These are phyloP conservation scores for Dryococelus australis DNA, from an alignment of 2,888 invertebrate genomes.

Conservation along the genomic window DNA sequence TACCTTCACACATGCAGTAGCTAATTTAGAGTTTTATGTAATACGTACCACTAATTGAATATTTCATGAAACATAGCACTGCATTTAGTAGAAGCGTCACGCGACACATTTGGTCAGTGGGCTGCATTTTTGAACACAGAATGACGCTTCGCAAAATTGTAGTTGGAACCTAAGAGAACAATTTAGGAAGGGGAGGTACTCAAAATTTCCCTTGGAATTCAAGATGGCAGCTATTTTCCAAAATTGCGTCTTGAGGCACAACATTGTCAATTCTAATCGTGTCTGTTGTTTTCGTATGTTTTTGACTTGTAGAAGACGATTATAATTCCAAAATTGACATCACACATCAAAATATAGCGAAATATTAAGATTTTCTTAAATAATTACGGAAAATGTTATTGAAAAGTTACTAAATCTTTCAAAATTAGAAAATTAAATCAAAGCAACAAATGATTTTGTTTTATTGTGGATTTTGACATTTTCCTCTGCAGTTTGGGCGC, in stretches of 20 bases:
- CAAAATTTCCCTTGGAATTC: neutral
- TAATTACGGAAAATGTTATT: too few species aligned
- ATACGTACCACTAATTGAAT: too few species aligned
- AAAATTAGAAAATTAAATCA: too few species aligned
- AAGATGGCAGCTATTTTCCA: neutral
- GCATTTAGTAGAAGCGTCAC: neutral
- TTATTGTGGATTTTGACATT: neutral
- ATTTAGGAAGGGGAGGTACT: neutral
- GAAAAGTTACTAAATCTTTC: too few species aligned
- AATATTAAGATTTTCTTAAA: too few species aligned
- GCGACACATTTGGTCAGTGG: neutral
- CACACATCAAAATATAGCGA: too few species aligned
- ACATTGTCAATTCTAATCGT: neutral
- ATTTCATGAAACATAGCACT: too few species aligned
- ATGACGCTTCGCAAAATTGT: neutral
- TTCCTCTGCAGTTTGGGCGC: neutral
- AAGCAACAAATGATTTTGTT: neutral
- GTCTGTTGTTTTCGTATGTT: neutral
- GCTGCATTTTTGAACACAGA: constrained; percentile 8
- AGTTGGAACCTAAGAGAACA: constrained; percentile 23
- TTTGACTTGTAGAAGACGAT: neutral
- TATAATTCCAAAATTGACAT: neutral
- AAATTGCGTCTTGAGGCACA: neutral
- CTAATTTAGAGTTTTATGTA: too few species aligned
- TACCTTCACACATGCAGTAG: too few species aligned